phyloP scores from a whole-genome alignment of 2,797 vertebrate genomes.

The Platalea minor region DNA sequence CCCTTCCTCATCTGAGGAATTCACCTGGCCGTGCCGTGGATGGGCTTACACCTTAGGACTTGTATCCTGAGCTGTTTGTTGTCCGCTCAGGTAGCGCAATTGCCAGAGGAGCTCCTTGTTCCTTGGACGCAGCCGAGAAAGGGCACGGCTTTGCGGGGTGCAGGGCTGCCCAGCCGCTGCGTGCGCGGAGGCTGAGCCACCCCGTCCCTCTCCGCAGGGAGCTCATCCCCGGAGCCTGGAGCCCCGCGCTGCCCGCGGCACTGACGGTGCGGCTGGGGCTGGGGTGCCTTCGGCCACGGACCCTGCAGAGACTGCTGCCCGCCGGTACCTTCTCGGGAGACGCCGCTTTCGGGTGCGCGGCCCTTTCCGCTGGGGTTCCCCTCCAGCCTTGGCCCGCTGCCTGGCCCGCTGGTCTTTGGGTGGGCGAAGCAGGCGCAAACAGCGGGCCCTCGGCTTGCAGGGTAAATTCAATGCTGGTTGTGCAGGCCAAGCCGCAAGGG shows the following conservation, averaged over 20 bases:
- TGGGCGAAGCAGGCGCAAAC: neutral
- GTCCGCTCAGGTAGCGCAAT: neutral
- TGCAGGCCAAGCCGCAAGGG: neutral
- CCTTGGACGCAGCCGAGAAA: neutral
- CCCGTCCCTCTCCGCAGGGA: neutral
- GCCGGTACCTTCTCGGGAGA: neutral
- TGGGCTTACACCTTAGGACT: neutral
- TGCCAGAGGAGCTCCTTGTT: neutral
- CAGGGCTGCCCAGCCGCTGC: neutral
- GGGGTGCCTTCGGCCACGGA: fast-evolving
- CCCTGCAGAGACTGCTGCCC: neutral
- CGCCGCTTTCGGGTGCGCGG: fast-evolving
- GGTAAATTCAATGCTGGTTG: no score
- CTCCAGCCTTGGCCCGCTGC: neutral
- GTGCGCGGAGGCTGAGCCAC: neutral
- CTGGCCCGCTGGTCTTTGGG: neutral
- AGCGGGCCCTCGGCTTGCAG: neutral
- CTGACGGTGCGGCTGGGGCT: neutral
- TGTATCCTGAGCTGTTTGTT: neutral
- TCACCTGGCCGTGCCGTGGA: neutral
- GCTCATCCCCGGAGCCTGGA: neutral
- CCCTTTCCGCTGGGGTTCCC: neutral
- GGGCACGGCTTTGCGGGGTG: neutral
- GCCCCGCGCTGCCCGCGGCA: fast-evolving
- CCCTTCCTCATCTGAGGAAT: neutral